Base-by-base conservation (phyloP, 2,888 invertebrate genomes). In the Spodoptera exigua region DNA sequence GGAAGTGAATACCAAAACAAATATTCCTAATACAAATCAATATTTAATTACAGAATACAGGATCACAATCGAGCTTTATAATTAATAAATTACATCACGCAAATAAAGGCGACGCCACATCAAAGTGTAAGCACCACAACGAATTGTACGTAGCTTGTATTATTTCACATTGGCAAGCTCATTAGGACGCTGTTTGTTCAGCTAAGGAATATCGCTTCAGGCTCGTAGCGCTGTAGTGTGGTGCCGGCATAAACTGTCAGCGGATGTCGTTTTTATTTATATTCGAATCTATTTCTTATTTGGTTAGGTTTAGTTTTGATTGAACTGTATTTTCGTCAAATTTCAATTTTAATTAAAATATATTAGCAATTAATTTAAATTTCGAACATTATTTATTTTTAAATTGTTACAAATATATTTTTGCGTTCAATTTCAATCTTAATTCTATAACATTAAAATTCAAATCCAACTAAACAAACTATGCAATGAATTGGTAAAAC, bases 141-240 rank as follows among this genome's bases (percentile, higher is more conserved):
- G 52, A 62, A 62, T 61, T 41, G 60, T 70, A 47, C 61, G 61
- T 73, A 47, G 63, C 63, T 73, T 70, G 76, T 77, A 81, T 82
- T 81, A 81, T 80, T 82, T 80, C 76, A 70, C 76, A 80, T 79
- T 73, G 80, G 78, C 73, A 62, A 79, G 78, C 78, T 86, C 85
- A 87, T 86, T 86, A 85, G 68, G 64, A 49, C 68, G 41, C 17
- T 81, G 83, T 83, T 83, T 86, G 85, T 81, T 78, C 82, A 77
- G 83, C 82, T 82, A 83, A 79, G 82, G 83, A 77, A 77, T 75
- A 78, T 76, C 62, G 83, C 86, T 77, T 62, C 72, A 57, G 82
- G 86, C 79, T 65, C 9, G 57, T 61, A 70, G 61, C 52, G 44
- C 18, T 58, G 61, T 36, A 39, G 40, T 64, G 74, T 74, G 80